phyloP scores from a whole-genome alignment of 2,113 vertebrate genomes.

The Vicugna pacos region DNA sequence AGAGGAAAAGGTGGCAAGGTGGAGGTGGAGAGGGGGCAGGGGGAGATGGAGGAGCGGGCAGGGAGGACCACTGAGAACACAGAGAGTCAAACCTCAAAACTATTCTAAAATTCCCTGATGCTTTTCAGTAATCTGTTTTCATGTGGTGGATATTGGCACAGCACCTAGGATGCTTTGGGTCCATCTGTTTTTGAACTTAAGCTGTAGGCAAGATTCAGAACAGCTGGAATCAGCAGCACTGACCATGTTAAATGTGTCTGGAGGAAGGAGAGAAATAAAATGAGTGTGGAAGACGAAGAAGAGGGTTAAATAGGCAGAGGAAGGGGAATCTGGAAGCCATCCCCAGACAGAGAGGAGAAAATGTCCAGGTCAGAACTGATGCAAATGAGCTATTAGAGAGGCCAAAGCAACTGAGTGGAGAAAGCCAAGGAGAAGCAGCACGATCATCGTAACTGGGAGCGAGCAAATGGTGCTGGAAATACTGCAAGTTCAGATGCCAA shows the following conservation, averaged over 20 bases:
- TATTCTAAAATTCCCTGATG: slow-evolving; percentile 63
- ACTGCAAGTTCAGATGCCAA: not conserved
- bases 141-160: slow-evolving; percentile 54
- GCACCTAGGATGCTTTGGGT: slow-evolving; percentile 25
- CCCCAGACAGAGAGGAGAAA: not conserved
- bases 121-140: slow-evolving; percentile 79
- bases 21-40: not conserved
- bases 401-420: not conserved
- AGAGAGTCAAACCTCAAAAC: slow-evolving; percentile 28
- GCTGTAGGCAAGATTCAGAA: slow-evolving; percentile 65
- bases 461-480: not conserved
- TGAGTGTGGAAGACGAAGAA: slow-evolving; percentile 50
- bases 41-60: not conserved
- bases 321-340: slow-evolving; percentile 19
- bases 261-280: slow-evolving; percentile 50
- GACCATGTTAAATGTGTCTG: slow-evolving; percentile 41
- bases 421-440: not conserved
- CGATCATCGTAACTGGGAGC: not conserved
- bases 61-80: slow-evolving; percentile 11
- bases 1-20: not conserved
- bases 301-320: not conserved
- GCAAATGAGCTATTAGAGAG: not conserved
- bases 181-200: slow-evolving; percentile 74
- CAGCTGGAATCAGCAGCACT: slow-evolving; percentile 70
- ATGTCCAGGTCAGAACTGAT: not conserved